A percentile compares a stretch with the other conserved stretches of the same genome.
Conservation (phyloP, 2,797 vertebrate species). For the Micropoecilia bifurca region DNA sequence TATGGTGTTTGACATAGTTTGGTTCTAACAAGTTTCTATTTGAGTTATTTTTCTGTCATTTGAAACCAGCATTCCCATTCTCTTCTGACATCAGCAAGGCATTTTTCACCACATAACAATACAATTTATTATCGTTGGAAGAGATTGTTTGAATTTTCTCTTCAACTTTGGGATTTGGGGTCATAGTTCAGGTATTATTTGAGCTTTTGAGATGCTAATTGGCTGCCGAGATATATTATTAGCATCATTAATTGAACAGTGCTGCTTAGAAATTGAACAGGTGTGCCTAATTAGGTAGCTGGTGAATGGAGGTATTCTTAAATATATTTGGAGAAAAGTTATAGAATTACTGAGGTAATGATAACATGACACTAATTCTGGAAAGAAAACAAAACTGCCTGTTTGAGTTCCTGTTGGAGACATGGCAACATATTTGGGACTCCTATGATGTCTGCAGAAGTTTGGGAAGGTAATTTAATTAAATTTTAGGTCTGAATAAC, state of each 20-base stretch:
- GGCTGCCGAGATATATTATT: not conserved
- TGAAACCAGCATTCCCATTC: not conserved
- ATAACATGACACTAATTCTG: too few species aligned
- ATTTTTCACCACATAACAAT: not conserved
- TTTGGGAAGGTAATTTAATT: not conserved
- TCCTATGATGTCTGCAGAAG: too few species aligned
- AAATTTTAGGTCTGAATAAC: not conserved
- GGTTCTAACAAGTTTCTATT: not conserved
- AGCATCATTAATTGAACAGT: not conserved
- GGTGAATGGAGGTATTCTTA: not conserved
- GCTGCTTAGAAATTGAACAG: not conserved
- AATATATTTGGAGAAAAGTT: too few species aligned
- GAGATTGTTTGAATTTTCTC: not conserved
- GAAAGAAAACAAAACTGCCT: too few species aligned
- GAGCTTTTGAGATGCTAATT: not conserved
- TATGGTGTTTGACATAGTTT: not conserved
- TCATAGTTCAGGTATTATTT: not conserved
- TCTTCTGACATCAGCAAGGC: not conserved
- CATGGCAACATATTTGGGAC: too few species aligned
- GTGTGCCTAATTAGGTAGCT: not conserved
- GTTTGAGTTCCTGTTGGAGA: too few species aligned
- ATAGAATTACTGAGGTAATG: too few species aligned
- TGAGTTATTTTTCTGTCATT: not conserved
- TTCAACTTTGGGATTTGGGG: not conserved
- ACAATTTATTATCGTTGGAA: not conserved